Evolutionary conservation across 1,140 invertebrate species (phyloP).

Genomic region (Zaprionus camerounensis): DNA sequence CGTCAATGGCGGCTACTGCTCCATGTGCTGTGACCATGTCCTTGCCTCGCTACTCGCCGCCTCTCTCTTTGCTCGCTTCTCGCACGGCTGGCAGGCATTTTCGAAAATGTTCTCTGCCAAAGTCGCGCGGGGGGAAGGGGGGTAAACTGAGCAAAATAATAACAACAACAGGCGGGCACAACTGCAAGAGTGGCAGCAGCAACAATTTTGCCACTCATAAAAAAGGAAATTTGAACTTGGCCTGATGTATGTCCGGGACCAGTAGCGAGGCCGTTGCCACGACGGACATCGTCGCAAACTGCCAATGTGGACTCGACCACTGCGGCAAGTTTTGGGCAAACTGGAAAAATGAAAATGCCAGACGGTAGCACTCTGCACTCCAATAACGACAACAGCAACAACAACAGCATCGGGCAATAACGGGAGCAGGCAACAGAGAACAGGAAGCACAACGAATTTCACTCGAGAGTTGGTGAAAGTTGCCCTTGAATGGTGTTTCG

Average conservation of each 20-base stretch:
- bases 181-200: slow-evolving; percentile 28
- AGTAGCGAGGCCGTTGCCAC: slow-evolving; percentile 4
- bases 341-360: slow-evolving; percentile 71
- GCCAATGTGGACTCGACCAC: slow-evolving; percentile 72
- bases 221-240: slow-evolving; percentile 81
- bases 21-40: slow-evolving; percentile 70
- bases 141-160: slow-evolving; percentile 38
- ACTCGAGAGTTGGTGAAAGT: slow-evolving; percentile 73
- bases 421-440: neutral
- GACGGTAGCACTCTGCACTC: slow-evolving; percentile 46
- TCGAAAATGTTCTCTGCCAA: slow-evolving; percentile 61
- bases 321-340: slow-evolving; percentile 65
- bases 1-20: slow-evolving; percentile 53
- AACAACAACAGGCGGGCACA: slow-evolving; percentile 29
- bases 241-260: slow-evolving; percentile 75
- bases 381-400: slow-evolving; percentile 28
- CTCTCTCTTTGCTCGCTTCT: slow-evolving; percentile 16
- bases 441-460: slow-evolving; percentile 44
- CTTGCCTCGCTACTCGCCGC: slow-evolving; percentile 44
- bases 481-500: slow-evolving; percentile 80
- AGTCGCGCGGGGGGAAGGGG: neutral
- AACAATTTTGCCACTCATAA: slow-evolving; percentile 55
- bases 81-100: slow-evolving; percentile 67
- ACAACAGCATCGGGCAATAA: neutral
- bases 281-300: slow-evolving; percentile 49